These are phyloP conservation scores for Amblyopsis hoosieri DNA, from an alignment of 2,797 vertebrate species.

Conservation along the genomic window DNA sequence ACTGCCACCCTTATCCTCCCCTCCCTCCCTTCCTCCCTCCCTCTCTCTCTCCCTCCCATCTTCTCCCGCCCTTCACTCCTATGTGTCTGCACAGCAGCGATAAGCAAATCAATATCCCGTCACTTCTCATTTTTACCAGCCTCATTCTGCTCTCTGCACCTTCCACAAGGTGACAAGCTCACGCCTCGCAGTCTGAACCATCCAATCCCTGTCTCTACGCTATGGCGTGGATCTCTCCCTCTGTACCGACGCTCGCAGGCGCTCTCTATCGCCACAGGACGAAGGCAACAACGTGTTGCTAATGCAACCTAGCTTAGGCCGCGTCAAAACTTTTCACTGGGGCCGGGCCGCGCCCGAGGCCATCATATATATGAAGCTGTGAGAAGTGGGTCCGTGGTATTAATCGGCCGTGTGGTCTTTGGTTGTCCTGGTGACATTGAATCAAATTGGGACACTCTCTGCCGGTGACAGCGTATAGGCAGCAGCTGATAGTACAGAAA, in stretches of 20 bases:
- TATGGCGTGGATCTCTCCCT: conserved; percentile 61
- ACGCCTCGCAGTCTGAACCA: conserved; percentile 65
- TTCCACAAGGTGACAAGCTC: conserved; percentile 81
- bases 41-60: conserved; percentile 32
- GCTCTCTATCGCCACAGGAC: conserved; percentile 42
- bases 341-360: conserved; percentile 30
- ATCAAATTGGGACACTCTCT: conserved; percentile 16
- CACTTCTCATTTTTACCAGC: conserved; percentile 85
- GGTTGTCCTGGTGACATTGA: conserved; percentile 25
- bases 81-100: conserved; percentile 82
- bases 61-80: conserved; percentile 79
- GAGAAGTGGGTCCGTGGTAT: conserved; percentile 20
- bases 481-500: too few relatives aligned
- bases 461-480: conserved; percentile 8
- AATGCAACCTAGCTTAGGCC: conserved; percentile 26
- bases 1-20: conserved; percentile 59
- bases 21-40: conserved; percentile 69
- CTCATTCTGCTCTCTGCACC: conserved; percentile 81
- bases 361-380: conserved; percentile 34
- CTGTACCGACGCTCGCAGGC: conserved; percentile 43
- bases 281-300: conserved; percentile 39
- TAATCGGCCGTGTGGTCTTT: conserved; percentile 35
- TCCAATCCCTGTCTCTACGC: conserved; percentile 63
- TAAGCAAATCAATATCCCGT: conserved; percentile 89
- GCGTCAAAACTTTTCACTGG: conserved; percentile 18